Conservation (phyloP, 2,888 invertebrate species). For the Shargacucullia verbasci region DNA sequence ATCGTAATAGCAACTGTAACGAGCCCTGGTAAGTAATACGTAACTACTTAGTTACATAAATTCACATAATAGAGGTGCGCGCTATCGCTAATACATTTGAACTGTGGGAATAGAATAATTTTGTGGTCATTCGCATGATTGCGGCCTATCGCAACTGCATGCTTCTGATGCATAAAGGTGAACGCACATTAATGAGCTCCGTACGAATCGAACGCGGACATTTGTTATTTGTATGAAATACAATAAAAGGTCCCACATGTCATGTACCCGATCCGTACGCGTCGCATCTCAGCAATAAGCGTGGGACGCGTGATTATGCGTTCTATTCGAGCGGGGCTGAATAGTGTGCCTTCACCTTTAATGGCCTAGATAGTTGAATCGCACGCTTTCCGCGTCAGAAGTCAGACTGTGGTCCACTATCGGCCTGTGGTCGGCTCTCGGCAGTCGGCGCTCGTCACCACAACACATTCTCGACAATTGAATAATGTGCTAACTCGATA, state of each 20-base stretch:
- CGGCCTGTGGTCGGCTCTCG: conserved; percentile 3
- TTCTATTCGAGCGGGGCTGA: no score
- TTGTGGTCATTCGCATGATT: conserved; percentile 52
- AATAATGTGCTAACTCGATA: conserved; percentile 25
- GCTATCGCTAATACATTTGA: conserved; percentile 55
- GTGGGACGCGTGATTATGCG: no score
- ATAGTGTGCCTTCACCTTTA: neutral
- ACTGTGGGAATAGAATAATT: conserved; percentile 60
- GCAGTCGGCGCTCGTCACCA: conserved; percentile 18
- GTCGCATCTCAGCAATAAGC: no score
- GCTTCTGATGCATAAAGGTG: conserved; percentile 33
- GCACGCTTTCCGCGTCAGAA: conserved; percentile 46
- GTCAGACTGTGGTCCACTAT: conserved; percentile 22
- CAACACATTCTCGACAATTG: conserved; percentile 27
- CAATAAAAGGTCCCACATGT: no score
- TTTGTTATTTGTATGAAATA: no score
- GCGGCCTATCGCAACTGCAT: conserved; percentile 43
- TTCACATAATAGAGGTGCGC: conserved; percentile 33
- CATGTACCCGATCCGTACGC: no score
- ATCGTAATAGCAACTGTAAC: conserved; percentile 17
- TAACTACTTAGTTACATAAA: conserved; percentile 52
- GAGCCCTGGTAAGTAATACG: conserved; percentile 24
- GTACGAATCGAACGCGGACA: no score
- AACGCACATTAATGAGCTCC: no score
- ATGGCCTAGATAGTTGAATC: conserved; percentile 52